These are phyloP conservation scores for Ischnura elegans DNA, from an alignment of 2,888 invertebrate species.

Conservation along the genomic window DNA sequence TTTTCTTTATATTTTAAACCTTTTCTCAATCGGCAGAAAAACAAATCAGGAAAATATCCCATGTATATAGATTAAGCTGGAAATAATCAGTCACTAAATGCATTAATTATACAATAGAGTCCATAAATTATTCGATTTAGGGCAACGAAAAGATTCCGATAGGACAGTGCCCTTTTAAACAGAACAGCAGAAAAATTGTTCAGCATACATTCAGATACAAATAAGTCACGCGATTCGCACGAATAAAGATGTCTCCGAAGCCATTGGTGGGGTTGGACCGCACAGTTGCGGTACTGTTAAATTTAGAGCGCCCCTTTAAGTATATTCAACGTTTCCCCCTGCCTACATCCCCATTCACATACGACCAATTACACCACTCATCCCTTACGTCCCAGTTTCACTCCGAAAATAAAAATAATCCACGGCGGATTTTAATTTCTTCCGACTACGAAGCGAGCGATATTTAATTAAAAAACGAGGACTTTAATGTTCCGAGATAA, in stretches of 20 bases:
- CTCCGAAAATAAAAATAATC: background rate
- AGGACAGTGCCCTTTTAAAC: too few relatives aligned
- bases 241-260: background rate
- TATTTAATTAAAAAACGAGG: slow-evolving; percentile 6
- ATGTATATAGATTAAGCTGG: too few relatives aligned
- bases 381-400: background rate
- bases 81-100: too few relatives aligned
- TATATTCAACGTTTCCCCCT: background rate
- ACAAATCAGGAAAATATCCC: too few relatives aligned
- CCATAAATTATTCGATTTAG: too few relatives aligned
- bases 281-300: background rate
- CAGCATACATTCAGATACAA: too few relatives aligned
- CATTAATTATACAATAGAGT: too few relatives aligned
- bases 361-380: background rate
- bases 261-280: too few relatives aligned
- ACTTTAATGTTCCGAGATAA: background rate
- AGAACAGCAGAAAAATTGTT: too few relatives aligned
- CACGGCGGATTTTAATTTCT: slow-evolving; percentile 8
- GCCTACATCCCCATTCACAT: background rate
- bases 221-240: background rate
- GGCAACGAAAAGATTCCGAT: too few relatives aligned
- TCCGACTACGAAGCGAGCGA: background rate
- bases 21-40: too few relatives aligned
- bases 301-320: background rate
- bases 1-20: too few relatives aligned